These are phyloP conservation scores for Heliconius erato DNA, from an alignment of 2,888 invertebrate genomes.

Conservation along the genomic window DNA sequence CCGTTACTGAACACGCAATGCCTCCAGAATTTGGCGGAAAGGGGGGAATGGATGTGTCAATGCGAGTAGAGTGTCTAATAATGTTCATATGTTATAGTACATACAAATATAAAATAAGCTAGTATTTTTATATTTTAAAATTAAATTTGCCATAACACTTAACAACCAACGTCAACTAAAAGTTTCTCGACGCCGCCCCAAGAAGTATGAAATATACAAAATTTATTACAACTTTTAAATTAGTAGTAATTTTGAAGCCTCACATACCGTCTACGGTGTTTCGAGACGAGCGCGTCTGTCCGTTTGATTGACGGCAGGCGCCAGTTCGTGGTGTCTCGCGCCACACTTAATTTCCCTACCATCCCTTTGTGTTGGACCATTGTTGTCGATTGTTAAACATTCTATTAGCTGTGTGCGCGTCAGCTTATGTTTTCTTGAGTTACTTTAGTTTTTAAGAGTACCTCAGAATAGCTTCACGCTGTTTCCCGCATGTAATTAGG, in stretches of 20 bases:
- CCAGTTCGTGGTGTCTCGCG: conserved; percentile 52
- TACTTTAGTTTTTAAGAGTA: not conserved
- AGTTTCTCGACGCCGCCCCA: not conserved
- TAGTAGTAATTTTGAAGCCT: conserved; percentile 29
- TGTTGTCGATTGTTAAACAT: conserved; percentile 27
- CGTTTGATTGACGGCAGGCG: conserved; percentile 75
- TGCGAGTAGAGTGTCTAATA: no score
- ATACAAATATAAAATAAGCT: not conserved
- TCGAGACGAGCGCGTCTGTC: conserved; percentile 71
- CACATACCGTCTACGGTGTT: conserved; percentile 50
- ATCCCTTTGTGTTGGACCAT: conserved; percentile 24
- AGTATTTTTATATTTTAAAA: not conserved
- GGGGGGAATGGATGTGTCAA: no score
- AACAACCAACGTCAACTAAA: not conserved
- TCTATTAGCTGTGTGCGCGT: not conserved
- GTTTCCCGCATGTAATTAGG: not conserved
- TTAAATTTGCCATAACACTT: not conserved
- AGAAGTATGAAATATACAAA: conserved; percentile 13
- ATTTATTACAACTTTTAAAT: conserved; percentile 37
- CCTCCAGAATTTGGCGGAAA: no score
- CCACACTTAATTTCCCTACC: conserved; percentile 32
- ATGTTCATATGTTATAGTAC: not conserved
- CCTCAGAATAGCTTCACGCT: not conserved
- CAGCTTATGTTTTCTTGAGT: not conserved
- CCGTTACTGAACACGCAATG: no score